phyloP scores from a whole-genome alignment of 2,888 invertebrate species.

The Pseudococcus longispinus region DNA sequence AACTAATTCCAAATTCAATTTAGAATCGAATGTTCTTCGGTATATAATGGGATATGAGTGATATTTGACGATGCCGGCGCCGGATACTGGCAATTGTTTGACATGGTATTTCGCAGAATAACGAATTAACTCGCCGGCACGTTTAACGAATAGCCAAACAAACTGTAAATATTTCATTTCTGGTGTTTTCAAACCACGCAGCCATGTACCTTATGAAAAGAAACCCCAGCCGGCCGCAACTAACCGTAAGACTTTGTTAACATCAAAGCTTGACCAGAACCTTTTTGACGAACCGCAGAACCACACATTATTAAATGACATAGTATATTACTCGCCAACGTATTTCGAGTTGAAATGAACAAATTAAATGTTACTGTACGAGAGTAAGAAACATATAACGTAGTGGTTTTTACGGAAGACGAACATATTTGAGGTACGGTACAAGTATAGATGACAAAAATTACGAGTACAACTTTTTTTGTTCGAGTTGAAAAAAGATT shows the following conservation, averaged over 20 bases:
- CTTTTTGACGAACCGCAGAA: slow-evolving; percentile 23
- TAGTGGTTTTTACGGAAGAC: background rate
- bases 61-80: background rate
- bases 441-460: no score
- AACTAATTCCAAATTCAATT: background rate
- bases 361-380: background rate
- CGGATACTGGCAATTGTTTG: background rate
- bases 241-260: slow-evolving; percentile 9
- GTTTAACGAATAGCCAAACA: background rate
- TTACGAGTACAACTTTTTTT: no score
- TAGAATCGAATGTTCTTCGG: background rate
- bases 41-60: no score
- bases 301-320: slow-evolving; percentile 13
- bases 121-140: background rate
- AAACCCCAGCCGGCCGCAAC: background rate
- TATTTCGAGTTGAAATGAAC: background rate
- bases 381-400: background rate
- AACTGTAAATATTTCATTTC: slow-evolving; percentile 4
- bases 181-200: background rate
- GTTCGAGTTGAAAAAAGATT: no score
- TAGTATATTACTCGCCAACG: background rate
- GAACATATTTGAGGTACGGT: no score
- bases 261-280: slow-evolving; percentile 21
- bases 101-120: background rate
- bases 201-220: background rate